Base-by-base conservation (phyloP, 2,888 invertebrate species). In the Dicyrtoma fusca region DNA sequence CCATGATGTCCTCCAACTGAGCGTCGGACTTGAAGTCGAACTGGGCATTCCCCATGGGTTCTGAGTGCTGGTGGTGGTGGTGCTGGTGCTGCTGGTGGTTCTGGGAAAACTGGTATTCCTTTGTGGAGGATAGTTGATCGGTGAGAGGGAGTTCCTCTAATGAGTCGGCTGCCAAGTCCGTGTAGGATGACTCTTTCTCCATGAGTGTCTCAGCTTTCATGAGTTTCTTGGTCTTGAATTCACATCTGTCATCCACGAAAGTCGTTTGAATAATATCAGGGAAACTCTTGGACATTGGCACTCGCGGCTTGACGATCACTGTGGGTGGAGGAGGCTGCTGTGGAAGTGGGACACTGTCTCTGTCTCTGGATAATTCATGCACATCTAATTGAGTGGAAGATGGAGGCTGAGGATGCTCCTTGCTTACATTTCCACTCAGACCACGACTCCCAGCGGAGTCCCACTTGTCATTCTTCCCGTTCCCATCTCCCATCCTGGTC, bases 211-310 rank as follows among this genome's bases (percentile, higher is more conserved):
- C 76, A 0, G 71, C 57, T 17, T 77, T 75, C 14, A 65, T n/a
- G 11, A 74, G 74, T 21, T 72, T 76, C 14, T 76, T 74, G 53
- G 72, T 76, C 25, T 17, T 45, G 23, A 44, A 45, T 44, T 45
- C 8, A 45, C 49, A 47, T 14, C 49, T 19, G 19, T 72, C 72
- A 47, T 71, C 64, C 0, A 53, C 72, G 19, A 69, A 75, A 26
- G 71, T 69, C 6, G 71, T 74, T 62, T 74, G 74, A n/a, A 66
- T 76, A 59, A 61, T 61, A 44, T 61, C 61, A 4, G 80, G 80
- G 55, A 77, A 80, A 59, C 77, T 77, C 74, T 79, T 80, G 0
- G 80, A 80, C 47, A 79, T 74, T 26, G 80, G 80, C 42, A 80
- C 80, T 61, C 79, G 42, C 0, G 75, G 75, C 21, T 74, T 74